Evolutionary conservation across 2,113 vertebrate species (phyloP), one percentile per base, ranked within the genome.

Genomic region (Odobenus rosmarus): DNA sequence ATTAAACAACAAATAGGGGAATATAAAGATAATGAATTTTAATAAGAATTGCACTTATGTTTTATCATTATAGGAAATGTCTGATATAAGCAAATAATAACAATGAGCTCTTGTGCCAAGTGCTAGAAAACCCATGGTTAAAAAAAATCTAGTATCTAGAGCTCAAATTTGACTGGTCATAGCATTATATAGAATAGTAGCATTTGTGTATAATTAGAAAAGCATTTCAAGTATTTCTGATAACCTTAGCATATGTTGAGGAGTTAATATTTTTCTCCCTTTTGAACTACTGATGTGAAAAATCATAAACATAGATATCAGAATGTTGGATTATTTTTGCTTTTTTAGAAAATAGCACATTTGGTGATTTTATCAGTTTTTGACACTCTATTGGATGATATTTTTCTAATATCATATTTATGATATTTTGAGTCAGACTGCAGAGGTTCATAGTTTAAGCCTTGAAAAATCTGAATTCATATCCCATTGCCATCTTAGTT

Each of bases 171-270:
- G 51, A 77, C 10, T 77, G 85, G 13, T 84, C 28, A 77, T 31
- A 77, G 15, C 5, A 84, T 76, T 67, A 76, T 67, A 76, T 28
- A 67, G 53, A 90, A 46, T 23, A 90, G 49, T 11, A 61, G 4
- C 24, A 93, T 49, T 96, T 84, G 62, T 82, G 24, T 55, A 81
- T 64, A 36, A 64, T 92, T 93, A 83, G 81, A 76, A 57, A 67
- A 26, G 2, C 21, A 36, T 81, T 71, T 64, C 14, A 85, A 79
- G 53, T 85, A 93, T 53, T 72, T 71, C 36, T 5, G 23, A 80
- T 80, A 19, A 46, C 9, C 12, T 69, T 71, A 77, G 42, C 18
- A 18, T n/a, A 61, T n/a, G 0, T 59, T 24, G n/a, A 42, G 33
- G 26, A 59, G 33, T 90, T 39, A 64, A 77, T 39, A 24, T 79